A percentile compares a stretch with the other conserved stretches of the same genome.
Evolutionary conservation across 2,888 invertebrate genomes (phyloP).

Genomic region (Lasioglossum marginatum): DNA sequence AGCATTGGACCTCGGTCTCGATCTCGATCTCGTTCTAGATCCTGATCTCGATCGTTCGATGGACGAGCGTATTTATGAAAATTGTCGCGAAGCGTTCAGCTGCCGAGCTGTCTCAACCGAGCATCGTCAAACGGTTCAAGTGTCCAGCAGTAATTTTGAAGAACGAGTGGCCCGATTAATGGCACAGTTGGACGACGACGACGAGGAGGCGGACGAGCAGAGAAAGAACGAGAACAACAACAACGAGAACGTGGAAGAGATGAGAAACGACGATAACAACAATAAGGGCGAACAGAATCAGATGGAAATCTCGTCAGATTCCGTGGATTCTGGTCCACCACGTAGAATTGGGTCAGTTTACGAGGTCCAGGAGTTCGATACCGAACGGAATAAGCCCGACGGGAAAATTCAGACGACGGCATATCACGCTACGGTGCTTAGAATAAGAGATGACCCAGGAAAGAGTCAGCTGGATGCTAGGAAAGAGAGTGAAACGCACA

Average conservation of each 20-base stretch:
- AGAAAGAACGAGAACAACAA: background rate
- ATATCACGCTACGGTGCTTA: slow-evolving; percentile 38
- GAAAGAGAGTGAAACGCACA: background rate
- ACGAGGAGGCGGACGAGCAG: background rate
- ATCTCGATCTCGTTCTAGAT: background rate
- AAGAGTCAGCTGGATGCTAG: background rate
- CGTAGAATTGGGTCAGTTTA: slow-evolving; percentile 58
- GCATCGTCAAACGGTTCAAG: background rate
- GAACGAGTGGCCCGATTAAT: slow-evolving; percentile 79
- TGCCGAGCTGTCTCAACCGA: background rate
- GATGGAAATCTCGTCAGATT: slow-evolving; percentile 56
- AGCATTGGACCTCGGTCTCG: slow-evolving; percentile 31
- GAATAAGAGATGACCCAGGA: slow-evolving; percentile 16
- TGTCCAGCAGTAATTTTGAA: slow-evolving; percentile 72
- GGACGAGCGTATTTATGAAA: slow-evolving; percentile 79
- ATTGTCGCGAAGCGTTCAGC: slow-evolving; percentile 74
- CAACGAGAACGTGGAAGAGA: background rate
- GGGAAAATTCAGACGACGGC: background rate
- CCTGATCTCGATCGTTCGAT: slow-evolving; percentile 78
- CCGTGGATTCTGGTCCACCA: slow-evolving; percentile 56
- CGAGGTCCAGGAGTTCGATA: slow-evolving; percentile 55
- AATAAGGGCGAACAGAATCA: slow-evolving; percentile 27
- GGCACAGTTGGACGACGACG: slow-evolving; percentile 77
- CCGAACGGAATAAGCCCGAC: background rate
- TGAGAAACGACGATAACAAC: background rate